Evolutionary conservation across 2,113 vertebrate genomes (phyloP).

Genomic region (Hippocampus abdominalis): DNA sequence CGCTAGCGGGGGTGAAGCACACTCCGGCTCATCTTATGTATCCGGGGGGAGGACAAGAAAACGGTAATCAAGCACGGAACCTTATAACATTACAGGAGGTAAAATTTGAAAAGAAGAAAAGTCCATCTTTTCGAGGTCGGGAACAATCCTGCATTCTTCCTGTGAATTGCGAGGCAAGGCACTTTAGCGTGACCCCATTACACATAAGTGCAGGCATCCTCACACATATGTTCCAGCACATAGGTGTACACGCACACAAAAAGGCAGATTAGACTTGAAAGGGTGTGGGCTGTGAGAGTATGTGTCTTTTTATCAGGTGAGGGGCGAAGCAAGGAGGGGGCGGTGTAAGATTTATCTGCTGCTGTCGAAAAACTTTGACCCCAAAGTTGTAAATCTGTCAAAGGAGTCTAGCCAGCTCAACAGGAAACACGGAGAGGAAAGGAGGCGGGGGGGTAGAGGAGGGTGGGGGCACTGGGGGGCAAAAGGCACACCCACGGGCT

Average conservation of each 20-base stretch:
- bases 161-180: constrained; percentile 27
- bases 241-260: constrained; percentile 19
- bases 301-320: constrained; percentile 67
- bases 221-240: constrained; percentile 24
- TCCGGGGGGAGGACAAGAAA: constrained; percentile 34
- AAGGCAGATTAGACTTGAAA: constrained; percentile 64
- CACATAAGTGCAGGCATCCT: constrained; percentile 4
- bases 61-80: constrained; percentile 39
- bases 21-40: constrained; percentile 45
- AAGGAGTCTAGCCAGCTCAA: constrained; percentile 76
- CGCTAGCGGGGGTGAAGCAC: constrained; percentile 48
- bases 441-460: constrained; percentile 3
- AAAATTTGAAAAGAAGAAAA: constrained; percentile 43
- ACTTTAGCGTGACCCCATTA: constrained; percentile 7
- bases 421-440: constrained; percentile 74
- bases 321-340: constrained; percentile 36
- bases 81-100: constrained; percentile 39
- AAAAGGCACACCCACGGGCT: constrained; percentile 34
- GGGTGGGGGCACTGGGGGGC: not conserved
- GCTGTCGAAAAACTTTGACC: constrained; percentile 78
- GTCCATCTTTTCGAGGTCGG: constrained; percentile 54
- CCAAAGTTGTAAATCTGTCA: constrained; percentile 78
- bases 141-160: constrained; percentile 70
- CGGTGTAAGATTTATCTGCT: constrained; percentile 74
- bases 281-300: constrained; percentile 45